A percentile compares a stretch with the other conserved stretches of the same genome.
phyloP scores from a whole-genome alignment of 2,888 invertebrate genomes.

The Oscheius sp. region DNA sequence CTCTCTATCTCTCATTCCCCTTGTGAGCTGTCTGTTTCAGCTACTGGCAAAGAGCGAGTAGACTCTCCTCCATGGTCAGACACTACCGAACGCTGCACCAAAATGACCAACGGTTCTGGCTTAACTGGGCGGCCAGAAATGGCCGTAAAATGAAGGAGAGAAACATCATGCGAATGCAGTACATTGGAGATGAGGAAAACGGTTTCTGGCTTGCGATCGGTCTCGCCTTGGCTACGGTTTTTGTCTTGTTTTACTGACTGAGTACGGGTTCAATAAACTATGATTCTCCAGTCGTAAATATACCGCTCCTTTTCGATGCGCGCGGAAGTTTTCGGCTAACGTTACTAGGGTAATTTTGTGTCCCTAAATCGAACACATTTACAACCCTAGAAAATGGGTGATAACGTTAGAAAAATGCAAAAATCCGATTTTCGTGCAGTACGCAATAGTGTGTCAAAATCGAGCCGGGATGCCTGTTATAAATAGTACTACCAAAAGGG shows the following conservation, averaged over 20 bases:
- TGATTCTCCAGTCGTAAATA: too few relatives aligned
- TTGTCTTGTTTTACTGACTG: background rate
- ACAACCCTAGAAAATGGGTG: too few relatives aligned
- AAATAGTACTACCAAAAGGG: too few relatives aligned
- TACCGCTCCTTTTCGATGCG: too few relatives aligned
- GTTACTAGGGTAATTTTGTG: too few relatives aligned
- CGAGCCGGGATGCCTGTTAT: too few relatives aligned
- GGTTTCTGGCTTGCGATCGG: conserved; percentile 40
- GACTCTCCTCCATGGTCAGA: conserved; percentile 56
- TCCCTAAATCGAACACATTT: too few relatives aligned
- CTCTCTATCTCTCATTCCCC: background rate
- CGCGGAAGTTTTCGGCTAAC: too few relatives aligned
- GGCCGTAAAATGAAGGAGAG: conserved; percentile 49
- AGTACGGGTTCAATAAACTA: background rate
- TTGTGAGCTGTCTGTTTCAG: conserved; percentile 20
- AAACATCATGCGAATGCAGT: conserved; percentile 44
- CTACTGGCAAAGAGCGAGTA: conserved; percentile 47
- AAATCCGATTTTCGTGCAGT: too few relatives aligned
- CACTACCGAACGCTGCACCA: conserved; percentile 50
- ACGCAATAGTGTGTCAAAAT: too few relatives aligned
- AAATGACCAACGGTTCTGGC: conserved; percentile 63
- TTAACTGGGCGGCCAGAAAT: conserved; percentile 51
- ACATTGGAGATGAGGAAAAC: conserved; percentile 54
- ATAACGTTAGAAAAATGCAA: too few relatives aligned
- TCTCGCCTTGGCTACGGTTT: background rate